A percentile compares a stretch with the other conserved stretches of the same genome.
These are phyloP conservation scores for Lithobius niger DNA, from an alignment of 1,140 invertebrate species.

Conservation along the genomic window DNA sequence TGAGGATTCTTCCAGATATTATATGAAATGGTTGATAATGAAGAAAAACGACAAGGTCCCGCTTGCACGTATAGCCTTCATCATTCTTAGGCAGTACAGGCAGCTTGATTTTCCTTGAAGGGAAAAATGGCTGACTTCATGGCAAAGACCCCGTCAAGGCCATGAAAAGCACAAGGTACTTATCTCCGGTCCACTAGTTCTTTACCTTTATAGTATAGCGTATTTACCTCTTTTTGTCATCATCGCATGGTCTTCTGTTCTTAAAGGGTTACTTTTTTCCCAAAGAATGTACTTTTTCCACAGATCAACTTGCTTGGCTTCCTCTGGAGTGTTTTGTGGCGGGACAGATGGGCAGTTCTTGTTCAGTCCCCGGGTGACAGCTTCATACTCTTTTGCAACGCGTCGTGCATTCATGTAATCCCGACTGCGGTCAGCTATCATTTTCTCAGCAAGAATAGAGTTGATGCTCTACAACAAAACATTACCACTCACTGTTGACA, in stretches of 20 bases:
- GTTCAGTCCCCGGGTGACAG: constrained; percentile 85
- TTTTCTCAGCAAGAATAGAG: constrained; percentile 88
- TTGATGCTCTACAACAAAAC: constrained; percentile 85
- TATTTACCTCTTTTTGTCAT: constrained; percentile 61
- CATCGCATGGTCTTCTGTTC: constrained; percentile 85
- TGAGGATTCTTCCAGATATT: no score
- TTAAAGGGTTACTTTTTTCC: constrained; percentile 91
- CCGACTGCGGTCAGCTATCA: constrained; percentile 74
- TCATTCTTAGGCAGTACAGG: no score
- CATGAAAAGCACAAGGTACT: no score
- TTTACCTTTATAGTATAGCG: no score
- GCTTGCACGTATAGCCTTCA: no score
- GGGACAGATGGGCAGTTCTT: constrained; percentile 86
- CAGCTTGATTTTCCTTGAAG: no score
- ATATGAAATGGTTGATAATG: no score
- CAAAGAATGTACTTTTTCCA: constrained; percentile 99
- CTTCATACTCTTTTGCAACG: constrained; percentile 94
- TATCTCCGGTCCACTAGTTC: no score
- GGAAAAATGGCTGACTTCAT: no score
- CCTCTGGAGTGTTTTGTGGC: constrained; percentile 76
- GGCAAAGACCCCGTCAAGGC: no score
- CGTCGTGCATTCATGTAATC: constrained; percentile 96
- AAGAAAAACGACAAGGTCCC: no score
- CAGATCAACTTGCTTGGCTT: constrained; percentile 92
- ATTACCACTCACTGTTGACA: background rate